Conservation (phyloP, 2,113 vertebrate genomes). For the Strix aluco region DNA sequence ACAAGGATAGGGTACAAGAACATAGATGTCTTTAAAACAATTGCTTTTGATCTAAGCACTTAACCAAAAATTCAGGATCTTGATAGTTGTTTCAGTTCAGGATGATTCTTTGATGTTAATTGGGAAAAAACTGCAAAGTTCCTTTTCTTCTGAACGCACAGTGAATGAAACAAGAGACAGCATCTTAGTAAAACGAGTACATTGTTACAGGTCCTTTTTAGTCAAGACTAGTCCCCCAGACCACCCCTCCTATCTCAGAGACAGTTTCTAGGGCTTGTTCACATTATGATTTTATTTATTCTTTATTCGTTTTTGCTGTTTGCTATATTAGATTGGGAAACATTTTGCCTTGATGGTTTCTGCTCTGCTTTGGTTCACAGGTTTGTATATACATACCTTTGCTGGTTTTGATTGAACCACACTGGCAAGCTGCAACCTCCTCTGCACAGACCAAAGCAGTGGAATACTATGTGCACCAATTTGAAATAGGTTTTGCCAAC, state of each 20-base stretch:
- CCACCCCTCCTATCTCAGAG: not conserved
- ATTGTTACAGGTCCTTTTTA: not conserved
- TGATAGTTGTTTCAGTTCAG: not conserved
- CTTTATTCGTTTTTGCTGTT: not conserved
- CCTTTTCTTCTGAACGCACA: not conserved
- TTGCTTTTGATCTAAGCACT: not conserved
- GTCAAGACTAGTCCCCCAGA: not conserved
- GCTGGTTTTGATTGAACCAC: not conserved
- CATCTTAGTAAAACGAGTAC: not conserved
- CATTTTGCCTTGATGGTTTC: not conserved
- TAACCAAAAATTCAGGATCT: not conserved
- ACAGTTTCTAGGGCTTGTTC: not conserved
- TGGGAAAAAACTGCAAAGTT: not conserved
- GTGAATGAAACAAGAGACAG: not conserved
- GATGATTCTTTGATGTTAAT: not conserved
- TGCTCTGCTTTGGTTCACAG: not conserved
- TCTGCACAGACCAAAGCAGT: not conserved
- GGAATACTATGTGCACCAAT: not conserved
- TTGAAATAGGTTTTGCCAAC: not conserved
- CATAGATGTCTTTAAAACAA: not conserved
- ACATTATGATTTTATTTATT: not conserved
- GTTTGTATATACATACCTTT: not conserved
- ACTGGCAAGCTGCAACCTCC: not conserved
- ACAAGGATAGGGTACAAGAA: not conserved
- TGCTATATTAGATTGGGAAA: not conserved